Evolutionary conservation across 1,140 invertebrate genomes (phyloP).

Genomic region (Schlechtendalia chinensis): DNA sequence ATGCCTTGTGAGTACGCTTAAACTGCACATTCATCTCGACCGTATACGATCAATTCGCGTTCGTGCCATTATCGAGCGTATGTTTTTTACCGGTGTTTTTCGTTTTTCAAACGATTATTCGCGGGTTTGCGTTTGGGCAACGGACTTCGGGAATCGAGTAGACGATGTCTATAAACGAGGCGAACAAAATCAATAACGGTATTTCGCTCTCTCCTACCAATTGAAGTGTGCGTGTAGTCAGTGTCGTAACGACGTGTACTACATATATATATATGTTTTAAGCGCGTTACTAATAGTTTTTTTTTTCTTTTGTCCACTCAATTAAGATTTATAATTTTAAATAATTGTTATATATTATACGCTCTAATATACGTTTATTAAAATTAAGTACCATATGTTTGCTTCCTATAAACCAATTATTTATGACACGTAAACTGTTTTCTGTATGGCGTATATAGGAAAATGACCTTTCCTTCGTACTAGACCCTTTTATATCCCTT

Average conservation of each 20-base stretch:
- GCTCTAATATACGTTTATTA: conserved; percentile 30
- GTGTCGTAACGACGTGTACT: neutral
- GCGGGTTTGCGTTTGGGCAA: too few relatives aligned
- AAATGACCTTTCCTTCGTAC: conserved; percentile 38
- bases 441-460: conserved; percentile 10
- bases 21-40: neutral
- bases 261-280: too few relatives aligned
- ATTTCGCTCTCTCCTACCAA: too few relatives aligned
- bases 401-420: conserved; percentile 37
- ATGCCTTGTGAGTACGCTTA: neutral
- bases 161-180: too few relatives aligned
- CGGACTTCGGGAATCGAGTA: too few relatives aligned
- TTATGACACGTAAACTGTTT: conserved; percentile 31
- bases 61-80: too few relatives aligned
- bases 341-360: conserved; percentile 9
- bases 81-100: too few relatives aligned
- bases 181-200: too few relatives aligned
- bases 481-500: conserved; percentile 33
- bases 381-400: conserved; percentile 22
- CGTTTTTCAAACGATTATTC: too few relatives aligned
- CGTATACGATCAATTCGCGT: too few relatives aligned
- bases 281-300: neutral
- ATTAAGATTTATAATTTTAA: conserved; percentile 31
- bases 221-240: too few relatives aligned
- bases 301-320: conserved; percentile 15